Percentiles rank a stretch among this genome's conserved stretches.
These are phyloP conservation scores for Acanthosepion lycidas DNA, from an alignment of 2,888 invertebrate genomes.

Conservation along the genomic window DNA sequence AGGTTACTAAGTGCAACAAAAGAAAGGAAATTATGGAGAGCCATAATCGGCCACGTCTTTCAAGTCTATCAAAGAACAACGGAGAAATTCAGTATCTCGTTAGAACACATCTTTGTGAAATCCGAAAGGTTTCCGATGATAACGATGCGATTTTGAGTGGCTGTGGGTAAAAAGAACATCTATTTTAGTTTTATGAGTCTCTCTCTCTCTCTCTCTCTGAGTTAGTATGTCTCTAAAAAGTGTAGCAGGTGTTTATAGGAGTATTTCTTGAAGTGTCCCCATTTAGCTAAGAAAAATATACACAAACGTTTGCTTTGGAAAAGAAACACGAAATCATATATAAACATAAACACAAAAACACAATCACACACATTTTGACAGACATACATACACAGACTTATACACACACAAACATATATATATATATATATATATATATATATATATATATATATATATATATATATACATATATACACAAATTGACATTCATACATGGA, in stretches of 20 bases:
- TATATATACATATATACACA: not conserved
- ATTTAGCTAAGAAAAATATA: not conserved
- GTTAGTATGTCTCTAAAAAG: not conserved
- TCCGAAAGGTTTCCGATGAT: too few relatives aligned
- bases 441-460: not conserved
- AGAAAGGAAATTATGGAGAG: too few relatives aligned
- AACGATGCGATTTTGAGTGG: too few relatives aligned
- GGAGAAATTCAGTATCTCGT: too few relatives aligned
- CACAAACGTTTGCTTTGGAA: not conserved
- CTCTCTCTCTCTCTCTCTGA: too few relatives aligned
- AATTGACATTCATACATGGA: not conserved
- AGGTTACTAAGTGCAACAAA: too few relatives aligned
- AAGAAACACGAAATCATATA: constrained; percentile 11
- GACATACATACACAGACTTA: not conserved
- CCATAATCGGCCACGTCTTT: too few relatives aligned
- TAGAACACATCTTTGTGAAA: too few relatives aligned
- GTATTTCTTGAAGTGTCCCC: not conserved
- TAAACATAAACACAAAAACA: not conserved
- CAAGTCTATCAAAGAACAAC: too few relatives aligned
- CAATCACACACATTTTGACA: not conserved
- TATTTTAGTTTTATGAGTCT: too few relatives aligned
- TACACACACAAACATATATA: not conserved
- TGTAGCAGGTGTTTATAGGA: not conserved
- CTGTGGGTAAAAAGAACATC: too few relatives aligned
- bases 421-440: not conserved